phyloP scores from a whole-genome alignment of 1,140 invertebrate species.

The Wiebesia pumilae region DNA sequence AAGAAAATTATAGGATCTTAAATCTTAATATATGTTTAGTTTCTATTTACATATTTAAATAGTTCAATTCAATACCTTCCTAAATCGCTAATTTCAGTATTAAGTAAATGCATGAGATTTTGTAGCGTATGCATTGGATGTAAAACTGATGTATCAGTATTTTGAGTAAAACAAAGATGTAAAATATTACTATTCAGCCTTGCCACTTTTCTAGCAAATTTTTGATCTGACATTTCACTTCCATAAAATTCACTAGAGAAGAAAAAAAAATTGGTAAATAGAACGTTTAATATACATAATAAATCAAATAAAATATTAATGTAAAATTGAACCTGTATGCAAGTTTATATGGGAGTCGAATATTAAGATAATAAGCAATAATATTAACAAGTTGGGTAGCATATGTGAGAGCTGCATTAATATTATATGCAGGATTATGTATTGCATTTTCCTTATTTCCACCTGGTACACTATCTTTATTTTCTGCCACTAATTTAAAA shows the following conservation, averaged over 20 bases:
- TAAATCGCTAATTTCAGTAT: conserved; percentile 80
- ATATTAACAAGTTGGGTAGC: conserved; percentile 88
- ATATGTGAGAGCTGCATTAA: conserved; percentile 87
- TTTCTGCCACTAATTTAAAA: conserved; percentile 76
- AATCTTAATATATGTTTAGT: background rate
- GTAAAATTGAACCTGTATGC: conserved; percentile 79
- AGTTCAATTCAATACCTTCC: conserved; percentile 76
- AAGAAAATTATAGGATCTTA: conserved; percentile 25
- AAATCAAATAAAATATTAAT: conserved; percentile 19
- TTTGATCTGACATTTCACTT: conserved; percentile 81
- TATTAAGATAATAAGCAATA: conserved; percentile 85
- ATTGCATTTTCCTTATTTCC: conserved; percentile 75
- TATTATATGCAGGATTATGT: conserved; percentile 82
- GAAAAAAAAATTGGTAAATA: conserved; percentile 50
- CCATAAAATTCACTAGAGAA: conserved; percentile 84
- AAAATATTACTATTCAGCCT: conserved; percentile 88
- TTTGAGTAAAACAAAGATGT: conserved; percentile 87
- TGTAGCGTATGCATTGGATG: conserved; percentile 83
- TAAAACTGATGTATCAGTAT: conserved; percentile 79
- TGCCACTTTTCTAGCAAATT: conserved; percentile 84
- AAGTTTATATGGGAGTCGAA: conserved; percentile 84
- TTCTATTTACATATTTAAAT: conserved; percentile 5
- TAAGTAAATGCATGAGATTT: conserved; percentile 83
- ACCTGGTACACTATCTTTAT: conserved; percentile 79
- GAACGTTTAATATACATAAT: background rate